Evolutionary conservation across 2,113 vertebrate species (phyloP), one percentile per base, ranked within the genome.

Genomic region (Anarhynchus alexandrinus): DNA sequence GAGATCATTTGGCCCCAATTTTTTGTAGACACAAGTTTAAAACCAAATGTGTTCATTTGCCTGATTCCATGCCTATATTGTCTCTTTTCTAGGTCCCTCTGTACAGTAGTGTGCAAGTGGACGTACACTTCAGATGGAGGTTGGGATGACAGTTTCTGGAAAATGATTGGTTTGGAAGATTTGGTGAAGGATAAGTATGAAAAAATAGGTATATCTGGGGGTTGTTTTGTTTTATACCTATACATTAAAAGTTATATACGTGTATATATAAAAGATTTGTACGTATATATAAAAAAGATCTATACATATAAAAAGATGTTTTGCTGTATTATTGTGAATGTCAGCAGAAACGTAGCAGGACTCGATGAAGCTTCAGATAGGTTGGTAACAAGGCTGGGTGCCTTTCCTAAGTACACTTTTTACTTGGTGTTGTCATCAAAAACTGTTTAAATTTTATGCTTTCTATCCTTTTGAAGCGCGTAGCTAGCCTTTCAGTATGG

Each of bases 41-140:
- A 43, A 12, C 18, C 8, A 66, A 30, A 18, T 11, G 6, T 91
- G 32, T 93, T 74, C 4, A 6, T 82, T 73, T 87, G n/a, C 12
- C 86, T 96, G 27, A 34, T 61, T 93, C 34, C 59, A 7, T 91
- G 12, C 25, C 12, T 94, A 0, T 86, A 4, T 94, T 76, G 34
- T 49, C 15, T 93, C 86, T 86, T 96, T 88, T 79, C 61, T 93
- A 99, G 99, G 82, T 99, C 99, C 92, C 98, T 99, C 70, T 99
- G 99, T 84, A 99, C 99, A 13, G 94, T 99, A 83, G 98, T 99
- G 82, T 99, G 99, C 96, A 99, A 99, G 89, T 99, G 99, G 99
- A 99, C 99, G 0, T 99, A 99, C 87, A 99, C 98, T 2, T 97
- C 99, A n/a, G 98, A 99, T 58, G 97, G 96, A n/a, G 99, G 99